Percentiles rank a stretch among this genome's conserved stretches.
phyloP scores from a whole-genome alignment of 2,113 vertebrate species.

The Mormoops blainvillei region DNA sequence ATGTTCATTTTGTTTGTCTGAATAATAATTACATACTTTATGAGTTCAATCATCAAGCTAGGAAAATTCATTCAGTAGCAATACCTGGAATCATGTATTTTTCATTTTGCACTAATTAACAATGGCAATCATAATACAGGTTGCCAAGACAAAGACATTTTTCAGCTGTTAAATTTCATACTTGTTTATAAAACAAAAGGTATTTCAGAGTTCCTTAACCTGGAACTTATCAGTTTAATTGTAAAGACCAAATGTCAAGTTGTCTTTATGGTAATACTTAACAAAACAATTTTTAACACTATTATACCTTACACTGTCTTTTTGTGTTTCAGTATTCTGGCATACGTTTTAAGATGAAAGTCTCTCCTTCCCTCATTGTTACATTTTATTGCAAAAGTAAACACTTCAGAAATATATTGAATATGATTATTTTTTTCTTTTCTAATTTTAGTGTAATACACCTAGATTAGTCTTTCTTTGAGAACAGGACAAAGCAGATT shows the following conservation, averaged over 20 bases:
- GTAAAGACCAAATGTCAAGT: slow-evolving; percentile 18
- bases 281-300: not conserved
- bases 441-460: slow-evolving; percentile 65
- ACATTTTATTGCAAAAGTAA: slow-evolving; percentile 67
- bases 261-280: not conserved
- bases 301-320: not conserved
- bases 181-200: slow-evolving; percentile 48
- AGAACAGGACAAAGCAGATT: slow-evolving; percentile 50
- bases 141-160: slow-evolving; percentile 15
- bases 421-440: slow-evolving; percentile 50
- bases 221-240: slow-evolving; percentile 33
- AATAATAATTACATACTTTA: slow-evolving; percentile 49
- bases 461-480: slow-evolving; percentile 67
- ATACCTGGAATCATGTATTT: not conserved
- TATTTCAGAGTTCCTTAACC: slow-evolving; percentile 13
- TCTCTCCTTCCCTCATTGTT: slow-evolving; percentile 43
- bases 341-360: slow-evolving; percentile 59
- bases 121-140: not conserved
- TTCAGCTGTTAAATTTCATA: slow-evolving; percentile 44
- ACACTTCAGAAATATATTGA: slow-evolving; percentile 65
- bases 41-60: slow-evolving; percentile 23
- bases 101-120: slow-evolving; percentile 66
- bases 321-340: slow-evolving; percentile 65
- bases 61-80: slow-evolving; percentile 6
- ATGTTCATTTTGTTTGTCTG: slow-evolving; percentile 34